These are phyloP conservation scores for Aplysia californica DNA, from an alignment of 1,140 invertebrate species.

Conservation along the genomic window DNA sequence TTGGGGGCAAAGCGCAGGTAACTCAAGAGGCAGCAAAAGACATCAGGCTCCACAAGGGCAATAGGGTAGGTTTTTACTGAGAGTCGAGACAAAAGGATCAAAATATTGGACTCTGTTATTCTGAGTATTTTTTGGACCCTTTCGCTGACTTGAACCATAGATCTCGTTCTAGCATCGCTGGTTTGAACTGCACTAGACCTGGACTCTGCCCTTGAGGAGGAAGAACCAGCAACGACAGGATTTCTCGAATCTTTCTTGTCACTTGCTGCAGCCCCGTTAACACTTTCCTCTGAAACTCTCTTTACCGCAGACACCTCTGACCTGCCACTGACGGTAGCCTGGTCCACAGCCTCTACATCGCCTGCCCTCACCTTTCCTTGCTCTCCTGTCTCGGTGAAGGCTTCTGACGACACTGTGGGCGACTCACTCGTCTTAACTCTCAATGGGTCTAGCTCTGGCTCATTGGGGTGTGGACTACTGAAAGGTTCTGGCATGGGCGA, in stretches of 20 bases:
- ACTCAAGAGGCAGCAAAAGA: constrained; percentile 34
- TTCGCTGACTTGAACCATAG: too few relatives aligned
- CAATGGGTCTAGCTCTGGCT: too few relatives aligned
- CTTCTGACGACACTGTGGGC: background rate
- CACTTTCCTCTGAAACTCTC: background rate
- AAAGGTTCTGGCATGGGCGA: constrained; percentile 1
- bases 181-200: too few relatives aligned
- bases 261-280: background rate
- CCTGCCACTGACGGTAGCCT: background rate
- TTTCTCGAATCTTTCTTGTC: background rate
- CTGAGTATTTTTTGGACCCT: constrained; percentile 9
- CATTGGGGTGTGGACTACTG: background rate
- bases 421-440: background rate
- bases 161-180: too few relatives aligned
- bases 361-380: background rate
- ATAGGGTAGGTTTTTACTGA: constrained; percentile 41
- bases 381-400: background rate
- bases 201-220: background rate
- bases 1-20: constrained; percentile 31
- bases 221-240: background rate
- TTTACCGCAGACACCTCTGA: background rate
- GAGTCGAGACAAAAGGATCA: constrained; percentile 45
- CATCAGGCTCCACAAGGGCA: constrained; percentile 31
- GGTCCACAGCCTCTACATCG: background rate
- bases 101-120: constrained; percentile 44